Percentiles rank a stretch among this genome's conserved stretches.
Conservation (phyloP, 2,797 vertebrate genomes). For the Allobates femoralis region DNA sequence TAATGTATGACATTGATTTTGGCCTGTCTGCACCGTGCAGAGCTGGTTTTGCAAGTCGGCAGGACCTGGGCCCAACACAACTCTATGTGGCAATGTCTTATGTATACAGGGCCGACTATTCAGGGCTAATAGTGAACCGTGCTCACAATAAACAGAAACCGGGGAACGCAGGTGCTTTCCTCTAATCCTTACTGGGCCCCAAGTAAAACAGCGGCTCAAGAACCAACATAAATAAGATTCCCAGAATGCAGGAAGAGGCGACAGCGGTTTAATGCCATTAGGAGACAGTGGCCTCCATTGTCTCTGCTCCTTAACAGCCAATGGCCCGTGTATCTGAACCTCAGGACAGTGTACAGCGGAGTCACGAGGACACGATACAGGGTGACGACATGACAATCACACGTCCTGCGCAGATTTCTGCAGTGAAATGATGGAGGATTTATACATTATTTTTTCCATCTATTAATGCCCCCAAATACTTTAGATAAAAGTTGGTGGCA, state of each 20-base stretch:
- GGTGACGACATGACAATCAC: too few relatives aligned
- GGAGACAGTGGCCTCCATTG: background rate
- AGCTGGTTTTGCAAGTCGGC: slow-evolving; percentile 21
- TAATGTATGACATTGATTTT: background rate
- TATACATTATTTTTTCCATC: too few relatives aligned
- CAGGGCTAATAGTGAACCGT: background rate
- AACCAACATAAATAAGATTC: background rate
- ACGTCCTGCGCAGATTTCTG: too few relatives aligned
- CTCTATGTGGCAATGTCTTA: slow-evolving; percentile 7
- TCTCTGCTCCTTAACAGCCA: background rate
- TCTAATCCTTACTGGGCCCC: background rate
- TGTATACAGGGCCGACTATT: slow-evolving; percentile 20
- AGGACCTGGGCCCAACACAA: background rate
- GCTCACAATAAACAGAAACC: background rate
- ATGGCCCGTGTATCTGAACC: too few relatives aligned
- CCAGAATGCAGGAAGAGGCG: background rate
- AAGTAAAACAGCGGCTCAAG: background rate
- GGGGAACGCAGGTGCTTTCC: background rate
- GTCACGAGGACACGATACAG: too few relatives aligned
- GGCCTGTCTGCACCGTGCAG: background rate
- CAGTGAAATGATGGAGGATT: too few relatives aligned
- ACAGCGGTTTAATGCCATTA: background rate
- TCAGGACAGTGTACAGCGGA: too few relatives aligned
- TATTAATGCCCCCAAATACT: too few relatives aligned
- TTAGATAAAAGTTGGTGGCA: too few relatives aligned